These are phyloP conservation scores for Drosophila ogumai DNA, from an alignment of 1,140 invertebrate genomes.

Conservation along the genomic window DNA sequence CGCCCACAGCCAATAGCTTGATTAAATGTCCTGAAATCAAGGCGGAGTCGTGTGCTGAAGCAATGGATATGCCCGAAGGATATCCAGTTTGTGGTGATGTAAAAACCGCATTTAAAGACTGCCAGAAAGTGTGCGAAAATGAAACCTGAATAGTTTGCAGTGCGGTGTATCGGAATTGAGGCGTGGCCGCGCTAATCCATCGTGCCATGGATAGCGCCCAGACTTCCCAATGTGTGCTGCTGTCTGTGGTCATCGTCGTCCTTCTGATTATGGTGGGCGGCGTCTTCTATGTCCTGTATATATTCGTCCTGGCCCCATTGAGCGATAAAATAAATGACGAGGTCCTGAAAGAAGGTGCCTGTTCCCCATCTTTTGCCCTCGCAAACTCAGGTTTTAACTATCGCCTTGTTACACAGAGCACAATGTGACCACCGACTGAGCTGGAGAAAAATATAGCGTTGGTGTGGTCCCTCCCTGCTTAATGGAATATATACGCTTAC, in stretches of 20 bases:
- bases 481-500: neutral
- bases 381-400: neutral
- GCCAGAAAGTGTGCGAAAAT: neutral
- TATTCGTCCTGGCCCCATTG: neutral
- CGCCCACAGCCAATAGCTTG: slow-evolving; percentile 49
- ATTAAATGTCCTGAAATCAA: slow-evolving; percentile 49
- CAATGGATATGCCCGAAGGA: slow-evolving; percentile 28
- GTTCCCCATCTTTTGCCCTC: neutral
- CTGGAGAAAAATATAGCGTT: neutral
- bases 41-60: slow-evolving; percentile 14
- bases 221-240: slow-evolving; percentile 36
- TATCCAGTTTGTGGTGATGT: slow-evolving; percentile 26
- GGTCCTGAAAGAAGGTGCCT: slow-evolving; percentile 1
- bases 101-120: slow-evolving; percentile 10
- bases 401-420: neutral
- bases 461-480: neutral
- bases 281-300: slow-evolving; percentile 8
- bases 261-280: slow-evolving; percentile 5
- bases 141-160: slow-evolving; percentile 31
- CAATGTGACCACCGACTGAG: neutral
- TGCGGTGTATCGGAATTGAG: slow-evolving; percentile 25
- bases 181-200: slow-evolving; percentile 46
- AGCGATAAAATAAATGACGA: neutral
- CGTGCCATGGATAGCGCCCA: slow-evolving; percentile 24
- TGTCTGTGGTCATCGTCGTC: slow-evolving; percentile 6